Conservation (phyloP, 1,140 invertebrate species). For the Conus betulinus region DNA sequence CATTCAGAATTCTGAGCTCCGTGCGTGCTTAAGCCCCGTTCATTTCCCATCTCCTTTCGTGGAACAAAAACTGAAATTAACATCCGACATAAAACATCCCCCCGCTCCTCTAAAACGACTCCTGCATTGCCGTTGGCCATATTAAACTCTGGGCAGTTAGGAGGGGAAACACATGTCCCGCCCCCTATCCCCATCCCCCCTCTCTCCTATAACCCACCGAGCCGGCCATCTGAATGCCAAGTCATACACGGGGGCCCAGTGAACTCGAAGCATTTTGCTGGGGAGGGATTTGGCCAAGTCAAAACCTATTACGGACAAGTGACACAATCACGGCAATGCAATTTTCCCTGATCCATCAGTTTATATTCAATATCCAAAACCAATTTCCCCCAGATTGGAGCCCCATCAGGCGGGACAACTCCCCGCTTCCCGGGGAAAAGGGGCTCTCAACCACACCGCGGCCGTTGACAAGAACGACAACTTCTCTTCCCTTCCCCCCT, state of each 20-base stretch:
- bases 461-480: constrained; percentile 9
- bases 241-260: constrained; percentile 48
- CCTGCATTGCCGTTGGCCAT: background rate
- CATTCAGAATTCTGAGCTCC: background rate
- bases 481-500: background rate
- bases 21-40: constrained; percentile 1
- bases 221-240: constrained; percentile 49
- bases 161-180: constrained; percentile 29
- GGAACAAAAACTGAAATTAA: constrained; percentile 15
- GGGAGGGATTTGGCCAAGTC: constrained; percentile 40
- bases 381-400: constrained; percentile 45
- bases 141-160: constrained; percentile 20
- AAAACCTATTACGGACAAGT: constrained; percentile 49
- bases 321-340: constrained; percentile 50
- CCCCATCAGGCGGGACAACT: constrained; percentile 35
- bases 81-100: constrained; percentile 5
- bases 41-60: background rate
- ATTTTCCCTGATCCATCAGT: constrained; percentile 51
- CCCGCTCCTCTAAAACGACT: background rate
- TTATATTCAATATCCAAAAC: constrained; percentile 56
- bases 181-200: too few species aligned
- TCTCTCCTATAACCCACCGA: background rate
- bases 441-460: constrained; percentile 29
- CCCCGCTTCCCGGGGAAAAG: background rate
- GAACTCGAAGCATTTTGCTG: constrained; percentile 48